Evolutionary conservation across 2,797 vertebrate genomes (phyloP), one percentile per base, ranked within the genome.

Genomic region (Esox masquinongy): DNA sequence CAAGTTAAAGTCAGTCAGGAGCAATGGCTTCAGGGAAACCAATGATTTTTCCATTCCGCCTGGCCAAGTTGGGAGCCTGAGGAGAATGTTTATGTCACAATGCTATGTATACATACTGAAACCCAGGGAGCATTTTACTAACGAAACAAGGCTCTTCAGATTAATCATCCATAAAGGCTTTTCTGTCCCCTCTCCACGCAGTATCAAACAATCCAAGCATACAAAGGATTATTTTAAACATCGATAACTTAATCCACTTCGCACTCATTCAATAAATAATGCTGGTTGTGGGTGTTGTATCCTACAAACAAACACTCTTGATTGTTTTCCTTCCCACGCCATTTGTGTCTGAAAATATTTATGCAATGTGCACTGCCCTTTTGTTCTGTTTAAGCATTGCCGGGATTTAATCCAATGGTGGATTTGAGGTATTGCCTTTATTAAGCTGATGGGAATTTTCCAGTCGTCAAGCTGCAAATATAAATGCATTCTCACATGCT

Each of bases 31-130:
- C 22, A 61, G 56, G 22, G 22, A 26, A 61, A 26, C 56, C 56
- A 61, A 26, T 2, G 12, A 2, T 24, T 61, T 26, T 61, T 61
- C 88, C 88, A 84, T 86, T 47, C 61, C 24, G 31, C 26, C 72
- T 49, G 59, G 59, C 39, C 72, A 73, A 47, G 56, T 73, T 73
- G 72, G 39, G 56, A 73, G 39, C 39, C 15, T 36, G 70, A 73
- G 53, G 51, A 61, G 59, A 39, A 59, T 73, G 72, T 64, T 47
- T 64, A 47, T 73, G 72, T 64, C 53, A 43, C 16, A 51, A 49
- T 16, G 24, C 59, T 73, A 12, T 64, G 72, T 73, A 49, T 66
- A 73, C 72, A 49, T 47, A 31, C 59, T 16, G 26, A 49, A 47
- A 73, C 16, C 29, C 39, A 47, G 22, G 26, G 36, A n/a, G 36